Conservation (phyloP, 2,113 vertebrate genomes). For the Oriolus oriolus region DNA sequence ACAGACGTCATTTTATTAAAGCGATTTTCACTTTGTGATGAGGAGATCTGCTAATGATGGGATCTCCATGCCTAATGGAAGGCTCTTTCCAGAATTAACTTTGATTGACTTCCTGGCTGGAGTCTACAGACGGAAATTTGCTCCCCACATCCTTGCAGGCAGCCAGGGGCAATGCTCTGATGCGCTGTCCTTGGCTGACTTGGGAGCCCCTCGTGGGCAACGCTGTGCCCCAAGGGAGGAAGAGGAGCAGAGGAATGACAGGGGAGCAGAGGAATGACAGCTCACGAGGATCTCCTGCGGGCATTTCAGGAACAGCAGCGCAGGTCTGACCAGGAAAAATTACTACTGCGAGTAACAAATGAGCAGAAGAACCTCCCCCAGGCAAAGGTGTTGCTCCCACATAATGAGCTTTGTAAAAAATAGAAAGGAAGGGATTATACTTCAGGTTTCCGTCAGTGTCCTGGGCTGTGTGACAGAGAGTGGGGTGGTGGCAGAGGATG, state of each 20-base stretch:
- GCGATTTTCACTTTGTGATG: background rate
- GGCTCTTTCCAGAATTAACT: background rate
- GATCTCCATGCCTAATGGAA: background rate
- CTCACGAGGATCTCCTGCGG: background rate
- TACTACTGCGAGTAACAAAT: background rate
- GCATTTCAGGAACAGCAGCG: background rate
- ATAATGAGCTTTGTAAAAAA: background rate
- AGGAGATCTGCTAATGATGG: background rate
- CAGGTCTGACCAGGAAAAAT: background rate
- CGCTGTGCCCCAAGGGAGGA: background rate
- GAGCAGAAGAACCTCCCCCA: conserved; percentile 3
- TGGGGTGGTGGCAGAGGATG: background rate
- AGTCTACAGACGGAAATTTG: background rate
- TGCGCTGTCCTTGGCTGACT: background rate
- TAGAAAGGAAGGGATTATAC: background rate
- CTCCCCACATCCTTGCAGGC: background rate
- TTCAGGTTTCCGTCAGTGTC: fast-evolving
- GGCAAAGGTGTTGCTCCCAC: background rate
- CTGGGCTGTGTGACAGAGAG: background rate
- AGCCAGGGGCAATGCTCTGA: background rate
- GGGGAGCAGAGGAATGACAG: background rate
- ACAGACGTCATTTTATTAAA: background rate
- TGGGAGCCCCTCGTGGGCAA: background rate
- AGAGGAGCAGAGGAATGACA: background rate
- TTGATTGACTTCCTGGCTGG: background rate